phyloP scores from a whole-genome alignment of 1,140 invertebrate genomes.

The Pseudomyrmex pallidus region DNA sequence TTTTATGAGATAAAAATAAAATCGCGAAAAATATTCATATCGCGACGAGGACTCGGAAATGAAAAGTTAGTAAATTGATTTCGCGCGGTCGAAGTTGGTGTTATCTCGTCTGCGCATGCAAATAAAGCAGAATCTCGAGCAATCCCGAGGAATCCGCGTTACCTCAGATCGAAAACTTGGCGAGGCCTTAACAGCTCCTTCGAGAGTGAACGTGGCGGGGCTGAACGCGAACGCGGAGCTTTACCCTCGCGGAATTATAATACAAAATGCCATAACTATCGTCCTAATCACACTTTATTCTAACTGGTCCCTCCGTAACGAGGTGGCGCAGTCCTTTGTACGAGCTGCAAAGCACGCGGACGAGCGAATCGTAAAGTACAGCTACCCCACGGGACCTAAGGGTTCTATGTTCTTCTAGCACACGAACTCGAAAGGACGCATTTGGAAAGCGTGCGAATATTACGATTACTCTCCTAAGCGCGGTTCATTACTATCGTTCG shows the following conservation, averaged over 20 bases:
- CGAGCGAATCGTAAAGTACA: constrained; percentile 82
- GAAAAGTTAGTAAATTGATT: constrained; percentile 49
- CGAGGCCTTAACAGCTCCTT: constrained; percentile 80
- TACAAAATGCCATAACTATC: constrained; percentile 85
- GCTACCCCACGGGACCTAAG: constrained; percentile 77
- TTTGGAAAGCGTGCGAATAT: constrained; percentile 74
- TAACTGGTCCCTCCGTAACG: constrained; percentile 83
- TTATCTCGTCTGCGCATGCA: constrained; percentile 52
- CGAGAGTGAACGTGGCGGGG: constrained; percentile 62
- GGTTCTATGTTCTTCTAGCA: constrained; percentile 73
- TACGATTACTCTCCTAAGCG: constrained; percentile 77
- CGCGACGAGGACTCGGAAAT: neutral
- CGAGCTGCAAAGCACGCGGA: constrained; percentile 78
- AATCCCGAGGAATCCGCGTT: constrained; percentile 53
- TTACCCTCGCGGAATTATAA: constrained; percentile 83
- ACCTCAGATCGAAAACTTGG: constrained; percentile 78
- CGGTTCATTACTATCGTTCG: constrained; percentile 74
- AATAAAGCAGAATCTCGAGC: constrained; percentile 49
- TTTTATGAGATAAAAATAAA: neutral
- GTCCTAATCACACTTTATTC: constrained; percentile 85
- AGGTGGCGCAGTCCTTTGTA: constrained; percentile 79
- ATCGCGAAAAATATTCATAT: neutral
- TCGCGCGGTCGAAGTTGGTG: constrained; percentile 8
- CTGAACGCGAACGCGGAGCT: constrained; percentile 16
- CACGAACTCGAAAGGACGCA: constrained; percentile 74